A percentile compares a stretch with the other conserved stretches of the same genome.
Evolutionary conservation across 1,140 invertebrate species (phyloP).

Genomic region (Gryllus bimaculatus): DNA sequence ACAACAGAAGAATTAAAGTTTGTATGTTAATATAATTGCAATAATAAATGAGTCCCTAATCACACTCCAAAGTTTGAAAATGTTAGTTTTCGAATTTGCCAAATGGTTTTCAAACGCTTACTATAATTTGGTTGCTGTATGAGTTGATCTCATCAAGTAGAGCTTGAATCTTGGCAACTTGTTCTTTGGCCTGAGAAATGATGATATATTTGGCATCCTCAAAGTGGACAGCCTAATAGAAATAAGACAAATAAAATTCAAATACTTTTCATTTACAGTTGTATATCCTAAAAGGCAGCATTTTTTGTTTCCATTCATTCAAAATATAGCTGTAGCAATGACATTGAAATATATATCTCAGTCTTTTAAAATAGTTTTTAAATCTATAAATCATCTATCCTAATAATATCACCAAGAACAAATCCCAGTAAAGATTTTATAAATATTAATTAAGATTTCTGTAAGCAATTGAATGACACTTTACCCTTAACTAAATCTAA

Average conservation of each 20-base stretch:
- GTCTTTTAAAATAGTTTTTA: too few species aligned
- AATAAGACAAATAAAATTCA: background rate
- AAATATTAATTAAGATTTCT: too few species aligned
- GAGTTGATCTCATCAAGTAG: constrained; percentile 8
- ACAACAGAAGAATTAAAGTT: too few species aligned
- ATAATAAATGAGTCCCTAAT: too few species aligned
- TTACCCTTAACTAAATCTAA: too few species aligned
- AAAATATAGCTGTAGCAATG: too few species aligned
- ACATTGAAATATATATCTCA: too few species aligned
- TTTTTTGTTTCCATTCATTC: background rate
- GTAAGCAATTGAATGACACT: too few species aligned
- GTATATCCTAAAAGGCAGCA: background rate
- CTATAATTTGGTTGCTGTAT: background rate
- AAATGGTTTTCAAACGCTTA: background rate
- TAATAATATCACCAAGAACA: too few species aligned
- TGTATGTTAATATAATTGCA: too few species aligned
- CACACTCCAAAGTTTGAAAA: background rate
- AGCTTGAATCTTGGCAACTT: constrained; percentile 9
- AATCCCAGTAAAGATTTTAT: too few species aligned
- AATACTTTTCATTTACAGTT: background rate
- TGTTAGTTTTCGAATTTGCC: background rate
- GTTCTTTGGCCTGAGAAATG: background rate
- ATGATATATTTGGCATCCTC: background rate
- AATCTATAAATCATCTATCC: too few species aligned
- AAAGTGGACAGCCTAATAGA: background rate